Conservation (phyloP, 2,888 invertebrate genomes). For the Patella depressa region DNA sequence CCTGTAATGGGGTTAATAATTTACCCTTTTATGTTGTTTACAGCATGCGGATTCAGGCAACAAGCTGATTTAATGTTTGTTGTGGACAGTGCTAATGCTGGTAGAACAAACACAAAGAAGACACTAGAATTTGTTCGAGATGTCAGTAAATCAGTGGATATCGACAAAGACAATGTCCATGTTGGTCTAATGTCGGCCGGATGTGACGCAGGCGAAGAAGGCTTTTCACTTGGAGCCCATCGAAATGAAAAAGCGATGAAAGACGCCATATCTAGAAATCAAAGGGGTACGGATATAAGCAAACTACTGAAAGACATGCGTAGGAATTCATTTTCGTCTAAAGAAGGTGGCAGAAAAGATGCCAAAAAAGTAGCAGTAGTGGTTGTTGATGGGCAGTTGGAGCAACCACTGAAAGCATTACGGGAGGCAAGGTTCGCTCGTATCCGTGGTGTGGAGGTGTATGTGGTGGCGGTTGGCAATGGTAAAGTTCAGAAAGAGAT, state of each 20-base stretch:
- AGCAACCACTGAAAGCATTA: conserved; percentile 51
- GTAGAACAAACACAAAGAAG: conserved; percentile 52
- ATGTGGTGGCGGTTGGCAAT: conserved; percentile 53
- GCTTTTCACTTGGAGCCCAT: conserved; percentile 41
- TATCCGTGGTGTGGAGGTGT: conserved; percentile 55
- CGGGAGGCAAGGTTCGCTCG: conserved; percentile 54
- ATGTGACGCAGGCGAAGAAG: conserved; percentile 43
- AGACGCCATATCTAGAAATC: conserved; percentile 33
- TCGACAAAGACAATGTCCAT: conserved; percentile 55
- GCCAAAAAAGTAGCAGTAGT: conserved; percentile 58
- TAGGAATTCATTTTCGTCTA: conserved; percentile 42
- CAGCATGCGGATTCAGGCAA: conserved; percentile 58
- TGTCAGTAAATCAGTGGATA: conserved; percentile 47
- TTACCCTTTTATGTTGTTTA: not conserved
- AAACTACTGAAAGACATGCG: conserved; percentile 51
- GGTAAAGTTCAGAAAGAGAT: conserved; percentile 51
- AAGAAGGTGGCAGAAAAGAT: conserved; percentile 45
- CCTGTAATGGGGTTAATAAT: too few species aligned
- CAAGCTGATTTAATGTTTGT: conserved; percentile 62
- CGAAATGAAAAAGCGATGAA: conserved; percentile 36
- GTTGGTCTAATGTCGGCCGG: conserved; percentile 57
- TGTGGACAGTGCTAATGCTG: conserved; percentile 59
- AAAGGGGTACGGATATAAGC: conserved; percentile 46
- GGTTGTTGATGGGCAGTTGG: conserved; percentile 56
- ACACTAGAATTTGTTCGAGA: conserved; percentile 52